A percentile compares a stretch with the other conserved stretches of the same genome.
Evolutionary conservation across 1,140 invertebrate genomes (phyloP).

Genomic region (Monochamus saltuarius): DNA sequence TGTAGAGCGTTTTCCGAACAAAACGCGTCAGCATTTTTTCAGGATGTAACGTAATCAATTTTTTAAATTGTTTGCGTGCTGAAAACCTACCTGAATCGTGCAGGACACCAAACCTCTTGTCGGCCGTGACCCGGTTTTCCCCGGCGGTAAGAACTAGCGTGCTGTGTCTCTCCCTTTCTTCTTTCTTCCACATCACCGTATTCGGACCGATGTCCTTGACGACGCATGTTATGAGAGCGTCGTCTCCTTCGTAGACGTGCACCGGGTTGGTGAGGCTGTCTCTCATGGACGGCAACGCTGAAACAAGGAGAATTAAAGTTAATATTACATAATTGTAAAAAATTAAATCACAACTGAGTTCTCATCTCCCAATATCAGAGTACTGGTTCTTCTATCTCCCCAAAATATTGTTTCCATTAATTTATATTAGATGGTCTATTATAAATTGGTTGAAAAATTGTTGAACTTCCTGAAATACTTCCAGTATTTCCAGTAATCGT

Average conservation of each 20-base stretch:
- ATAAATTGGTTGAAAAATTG: too few relatives aligned
- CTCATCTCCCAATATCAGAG: too few relatives aligned
- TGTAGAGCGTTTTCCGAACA: too few relatives aligned
- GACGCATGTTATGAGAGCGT: constrained; percentile 74
- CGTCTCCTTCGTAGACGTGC: constrained; percentile 66
- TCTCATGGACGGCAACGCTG: constrained; percentile 49
- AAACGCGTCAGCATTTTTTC: too few relatives aligned
- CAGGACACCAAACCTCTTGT: constrained; percentile 67
- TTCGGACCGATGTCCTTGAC: constrained; percentile 66
- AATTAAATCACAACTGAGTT: not conserved
- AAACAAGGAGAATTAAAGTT: constrained; percentile 25
- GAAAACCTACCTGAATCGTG: constrained; percentile 66
- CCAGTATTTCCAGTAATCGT: too few relatives aligned
- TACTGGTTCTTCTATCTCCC: too few relatives aligned
- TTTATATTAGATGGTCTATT: too few relatives aligned
- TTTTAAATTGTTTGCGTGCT: too few relatives aligned
- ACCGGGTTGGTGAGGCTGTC: constrained; percentile 51
- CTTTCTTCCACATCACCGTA: constrained; percentile 71
- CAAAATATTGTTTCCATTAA: too few relatives aligned
- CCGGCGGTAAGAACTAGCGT: constrained; percentile 69
- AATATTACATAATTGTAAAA: constrained; percentile 2
- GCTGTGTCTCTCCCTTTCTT: constrained; percentile 59
- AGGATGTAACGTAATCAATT: too few relatives aligned
- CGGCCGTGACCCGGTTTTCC: constrained; percentile 68
- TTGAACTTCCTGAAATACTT: too few relatives aligned